Conservation (phyloP, 2,888 invertebrate species). For the Aleiodes leptofemur region DNA sequence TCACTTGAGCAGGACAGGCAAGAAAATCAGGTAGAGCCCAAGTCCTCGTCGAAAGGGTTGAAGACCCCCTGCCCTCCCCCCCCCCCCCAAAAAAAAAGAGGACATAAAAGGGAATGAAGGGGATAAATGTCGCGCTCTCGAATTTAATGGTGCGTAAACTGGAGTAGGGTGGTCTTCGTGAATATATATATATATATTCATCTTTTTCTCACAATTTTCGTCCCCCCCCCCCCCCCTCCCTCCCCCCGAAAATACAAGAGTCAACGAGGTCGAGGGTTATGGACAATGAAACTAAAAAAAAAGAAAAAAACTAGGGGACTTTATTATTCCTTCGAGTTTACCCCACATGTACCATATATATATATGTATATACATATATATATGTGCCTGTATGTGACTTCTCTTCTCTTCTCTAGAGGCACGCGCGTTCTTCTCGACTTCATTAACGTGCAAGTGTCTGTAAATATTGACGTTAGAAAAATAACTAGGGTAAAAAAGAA, state of each 20-base stretch:
- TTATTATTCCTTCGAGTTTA: neutral
- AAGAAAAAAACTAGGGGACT: slow-evolving; percentile 4
- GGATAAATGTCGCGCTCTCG: slow-evolving; percentile 69
- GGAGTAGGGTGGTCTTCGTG: slow-evolving; percentile 50
- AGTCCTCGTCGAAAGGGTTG: neutral
- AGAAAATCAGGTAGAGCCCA: slow-evolving; percentile 38
- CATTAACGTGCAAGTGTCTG: slow-evolving; percentile 69
- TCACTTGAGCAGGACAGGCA: slow-evolving; percentile 40
- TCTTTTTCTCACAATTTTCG: slow-evolving; percentile 39
- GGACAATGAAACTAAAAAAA: slow-evolving; percentile 38
- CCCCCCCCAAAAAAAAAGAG: slow-evolving; percentile 45
- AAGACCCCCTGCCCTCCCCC: too few species aligned
- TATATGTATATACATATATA: too few species aligned
- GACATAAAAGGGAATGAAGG: slow-evolving; percentile 59
- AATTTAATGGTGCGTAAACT: slow-evolving; percentile 74
- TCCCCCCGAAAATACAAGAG: slow-evolving; percentile 31
- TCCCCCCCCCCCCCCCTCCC: neutral
- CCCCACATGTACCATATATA: neutral
- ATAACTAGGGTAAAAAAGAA: slow-evolving; percentile 63
- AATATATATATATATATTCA: slow-evolving; percentile 18
- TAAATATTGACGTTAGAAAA: slow-evolving; percentile 70
- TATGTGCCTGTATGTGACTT: slow-evolving; percentile 1
- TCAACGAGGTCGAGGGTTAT: slow-evolving; percentile 38
- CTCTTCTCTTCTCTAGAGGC: slow-evolving; percentile 24
- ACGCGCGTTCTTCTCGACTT: slow-evolving; percentile 64